Evolutionary conservation across 2,888 invertebrate genomes (phyloP), one percentile per base, ranked within the genome.

Genomic region (Deilephila elpenor): DNA sequence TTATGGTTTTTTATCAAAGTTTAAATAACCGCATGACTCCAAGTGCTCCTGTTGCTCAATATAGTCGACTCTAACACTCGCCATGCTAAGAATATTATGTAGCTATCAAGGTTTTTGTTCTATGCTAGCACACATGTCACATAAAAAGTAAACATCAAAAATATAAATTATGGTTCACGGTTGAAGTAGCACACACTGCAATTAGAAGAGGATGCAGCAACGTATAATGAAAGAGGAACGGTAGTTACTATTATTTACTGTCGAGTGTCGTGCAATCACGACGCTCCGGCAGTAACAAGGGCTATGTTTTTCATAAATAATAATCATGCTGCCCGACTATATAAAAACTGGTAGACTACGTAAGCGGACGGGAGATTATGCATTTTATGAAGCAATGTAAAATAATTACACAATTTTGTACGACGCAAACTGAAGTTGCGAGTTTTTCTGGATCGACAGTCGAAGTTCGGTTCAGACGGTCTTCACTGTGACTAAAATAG

Each of bases 131-230:
- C 3, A 51, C 51, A 67, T 51, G 67, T 67, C 67, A 53, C 76
- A 77, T 78, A 82, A 84, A 83, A 86, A 81, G 77, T 75, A 75
- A 76, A 78, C 74, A 75, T 76, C 78, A 78, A 76, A 1, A 1
- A 81, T 77, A 82, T 82, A 79, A 84, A 80, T 84, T 78, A 85
- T 79, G 77, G 79, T 79, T 79, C 76, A 79, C 76, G 82, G 80
- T 78, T 79, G 82, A 78, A 82, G 79, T 81, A 78, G 75, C 83
- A 77, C 77, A 79, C 79, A 75, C 78, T 75, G 79, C 81, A 86
- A 87, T 86, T 86, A 86, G 82, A 78, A 74, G 77, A 79, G 80
- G 80, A 84, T 78, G 80, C 79, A 80, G 76, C 75, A 25, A 78
- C 79, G 71, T 80, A 74, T 82, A 79, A 83, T 79, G 76, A 76